Base-by-base conservation (phyloP, 2,888 invertebrate species). In the Aethes cnicana region DNA sequence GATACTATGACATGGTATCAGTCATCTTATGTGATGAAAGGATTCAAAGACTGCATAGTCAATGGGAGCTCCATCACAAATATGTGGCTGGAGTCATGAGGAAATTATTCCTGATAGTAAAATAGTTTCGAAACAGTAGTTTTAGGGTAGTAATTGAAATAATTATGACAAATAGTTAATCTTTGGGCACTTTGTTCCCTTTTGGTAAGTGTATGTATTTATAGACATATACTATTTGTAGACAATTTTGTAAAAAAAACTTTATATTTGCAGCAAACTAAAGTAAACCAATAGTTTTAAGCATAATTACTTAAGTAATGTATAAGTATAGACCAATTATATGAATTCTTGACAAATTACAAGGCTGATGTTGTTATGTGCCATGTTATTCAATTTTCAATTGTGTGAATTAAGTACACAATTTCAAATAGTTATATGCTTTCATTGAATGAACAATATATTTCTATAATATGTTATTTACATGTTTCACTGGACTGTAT, bases 31-130 rank as follows among this genome's bases (percentile, higher is more conserved):
- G 72, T 88, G 18, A 81, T 92, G 74, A 91, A 91, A 69, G 92
- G 92, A 11, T 92, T 91, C 62, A 92, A 91, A 78, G 92, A 92
- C 66, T 85, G 84, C 62, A 68, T 86, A 69, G 79, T 92, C 8
- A 87, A 91, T 74, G 91, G 91, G 20, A 81, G 75, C 60, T 91
- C 92, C 7, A 81, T 91, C 14, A 87, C 89, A 8, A 91, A 91
- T 63, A 66, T 77, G 32, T 92, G 92, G 92, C 58, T 75, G 20
- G 66, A 72, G 47, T 72, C 69, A 53, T 64, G 48, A 66, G 49
- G 11, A 42, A 33, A 11, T 28, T 9, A 5, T 47, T 17, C 11
- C 21, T 30, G 21, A 32, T 16, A 5, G 25, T n/a, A 14, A 17
- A 7, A 20, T n/a, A n/a, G n/a, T n/a, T 28, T 41, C 17, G 1